Base-by-base conservation (phyloP, 2,888 invertebrate species). In the Miltochrista miniata region DNA sequence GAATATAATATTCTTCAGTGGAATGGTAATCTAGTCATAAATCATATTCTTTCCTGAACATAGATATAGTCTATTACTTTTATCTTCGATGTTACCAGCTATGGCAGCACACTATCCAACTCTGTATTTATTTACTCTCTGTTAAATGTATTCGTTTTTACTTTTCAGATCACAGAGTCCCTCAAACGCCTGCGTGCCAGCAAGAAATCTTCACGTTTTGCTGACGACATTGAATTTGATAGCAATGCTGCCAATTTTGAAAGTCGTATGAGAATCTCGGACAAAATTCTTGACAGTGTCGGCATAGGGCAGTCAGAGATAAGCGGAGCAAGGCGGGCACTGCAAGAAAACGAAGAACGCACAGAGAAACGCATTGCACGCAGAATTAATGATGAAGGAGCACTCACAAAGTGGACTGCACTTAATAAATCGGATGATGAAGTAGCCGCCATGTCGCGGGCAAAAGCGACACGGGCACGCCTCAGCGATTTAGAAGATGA, bases 401-500 rank as follows among this genome's bases (percentile, higher is more conserved):
- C 82, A 1, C 73, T 94, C n/a, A 93, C 94, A 13, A 94, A 93
- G 73, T 95, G 95, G 95, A 90, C 93, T 0, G 93, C 94, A n/a
- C 50, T 95, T 11, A 92, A 92, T 11, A 92, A 92, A 40, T 72
- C 72, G 31, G 90, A 90, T 7, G 87, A 89, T 0, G 89, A 90
- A 54, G 92, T 88, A 55, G 93, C 93, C 0, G 95, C 96, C 0
- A 92, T 93, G 14, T 88, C 92, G 40, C 83, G 96, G 43, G 96
- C 95, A 0, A 93, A 93, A 65, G 93, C 93, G 29, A 92, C 94
- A 1, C 93, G 94, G 59, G 95, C 95, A 9, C 93, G 96, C 42
- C 85, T 96, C 13, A 92, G 92, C 34, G 96, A 96, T 70, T 86
- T 96, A 38, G 96, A 96, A 72, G 94, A 94, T 44, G 96, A 96